phyloP scores from a whole-genome alignment of 2,113 vertebrate genomes.

The Sturnira hondurensis region DNA sequence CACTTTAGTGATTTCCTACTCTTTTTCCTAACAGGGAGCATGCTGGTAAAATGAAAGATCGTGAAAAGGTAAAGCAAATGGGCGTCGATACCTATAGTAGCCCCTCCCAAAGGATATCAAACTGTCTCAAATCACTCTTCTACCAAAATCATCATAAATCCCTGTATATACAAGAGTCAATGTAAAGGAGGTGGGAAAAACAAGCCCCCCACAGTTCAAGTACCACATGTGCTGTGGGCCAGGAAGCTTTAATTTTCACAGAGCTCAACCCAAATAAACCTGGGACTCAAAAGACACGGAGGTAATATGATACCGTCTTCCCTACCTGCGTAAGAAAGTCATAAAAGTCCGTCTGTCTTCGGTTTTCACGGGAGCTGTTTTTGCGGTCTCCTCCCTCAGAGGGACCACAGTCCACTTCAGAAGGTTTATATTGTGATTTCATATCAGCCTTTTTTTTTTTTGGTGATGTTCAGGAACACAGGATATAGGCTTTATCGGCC shows the following conservation, averaged over 20 bases:
- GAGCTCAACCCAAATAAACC: conserved; percentile 18
- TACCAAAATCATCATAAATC: background rate
- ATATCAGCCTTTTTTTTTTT: background rate
- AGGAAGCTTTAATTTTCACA: conserved; percentile 1
- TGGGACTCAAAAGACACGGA: background rate
- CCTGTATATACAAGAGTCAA: background rate
- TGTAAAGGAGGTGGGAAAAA: background rate
- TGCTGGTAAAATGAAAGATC: background rate
- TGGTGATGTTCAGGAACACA: conserved; percentile 5
- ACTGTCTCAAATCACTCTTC: background rate
- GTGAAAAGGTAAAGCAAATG: background rate
- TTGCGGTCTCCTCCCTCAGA: background rate
- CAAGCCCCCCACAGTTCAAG: background rate
- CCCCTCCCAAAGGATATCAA: background rate
- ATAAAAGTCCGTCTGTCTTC: background rate
- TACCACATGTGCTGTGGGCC: background rate
- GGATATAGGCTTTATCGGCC: conserved; percentile 13
- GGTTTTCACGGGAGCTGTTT: background rate
- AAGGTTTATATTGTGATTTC: background rate
- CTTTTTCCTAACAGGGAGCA: background rate
- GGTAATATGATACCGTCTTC: background rate
- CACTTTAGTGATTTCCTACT: background rate
- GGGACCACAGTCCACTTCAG: background rate
- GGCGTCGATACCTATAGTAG: too few relatives aligned
- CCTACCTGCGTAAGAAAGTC: background rate